These are phyloP conservation scores for Papilio polytes DNA, from an alignment of 1,140 invertebrate genomes.

Conservation along the genomic window DNA sequence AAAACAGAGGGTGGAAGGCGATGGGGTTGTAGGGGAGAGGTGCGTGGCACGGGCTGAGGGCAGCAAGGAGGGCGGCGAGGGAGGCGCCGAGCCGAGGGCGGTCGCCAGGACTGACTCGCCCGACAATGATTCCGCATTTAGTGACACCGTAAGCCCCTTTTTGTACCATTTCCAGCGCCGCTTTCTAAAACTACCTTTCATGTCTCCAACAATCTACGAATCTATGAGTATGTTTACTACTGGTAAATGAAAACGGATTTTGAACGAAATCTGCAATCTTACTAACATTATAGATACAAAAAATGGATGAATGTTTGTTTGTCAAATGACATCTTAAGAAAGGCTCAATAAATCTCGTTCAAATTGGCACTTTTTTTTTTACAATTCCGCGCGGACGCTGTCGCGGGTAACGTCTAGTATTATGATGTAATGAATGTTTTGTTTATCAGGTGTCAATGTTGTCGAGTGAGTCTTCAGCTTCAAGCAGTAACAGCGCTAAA, in stretches of 20 bases:
- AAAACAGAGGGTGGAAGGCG: constrained; percentile 59
- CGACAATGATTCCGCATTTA: constrained; percentile 98
- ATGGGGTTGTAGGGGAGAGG: constrained; percentile 47
- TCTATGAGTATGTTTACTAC: not conserved
- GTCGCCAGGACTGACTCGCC: constrained; percentile 92
- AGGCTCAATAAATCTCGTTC: too few relatives aligned
- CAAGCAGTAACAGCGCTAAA: constrained; percentile 84
- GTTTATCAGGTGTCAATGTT: constrained; percentile 89
- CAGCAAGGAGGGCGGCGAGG: constrained; percentile 61
- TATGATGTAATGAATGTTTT: not conserved
- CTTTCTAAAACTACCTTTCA: constrained; percentile 16
- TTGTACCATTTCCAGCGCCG: not conserved
- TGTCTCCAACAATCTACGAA: not conserved
- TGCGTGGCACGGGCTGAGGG: constrained; percentile 56
- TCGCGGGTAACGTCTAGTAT: too few relatives aligned
- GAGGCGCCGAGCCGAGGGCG: constrained; percentile 44
- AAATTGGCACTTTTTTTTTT: too few relatives aligned
- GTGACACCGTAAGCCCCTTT: constrained; percentile 90
- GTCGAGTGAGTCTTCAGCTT: constrained; percentile 95
- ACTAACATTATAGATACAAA: too few relatives aligned
- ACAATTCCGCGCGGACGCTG: too few relatives aligned
- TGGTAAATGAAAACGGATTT: not conserved
- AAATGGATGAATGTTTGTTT: too few relatives aligned
- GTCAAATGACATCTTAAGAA: too few relatives aligned
- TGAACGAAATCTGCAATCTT: too few relatives aligned